phyloP scores from a whole-genome alignment of 2,888 invertebrate genomes.

The Bhutanitis thaidina region DNA sequence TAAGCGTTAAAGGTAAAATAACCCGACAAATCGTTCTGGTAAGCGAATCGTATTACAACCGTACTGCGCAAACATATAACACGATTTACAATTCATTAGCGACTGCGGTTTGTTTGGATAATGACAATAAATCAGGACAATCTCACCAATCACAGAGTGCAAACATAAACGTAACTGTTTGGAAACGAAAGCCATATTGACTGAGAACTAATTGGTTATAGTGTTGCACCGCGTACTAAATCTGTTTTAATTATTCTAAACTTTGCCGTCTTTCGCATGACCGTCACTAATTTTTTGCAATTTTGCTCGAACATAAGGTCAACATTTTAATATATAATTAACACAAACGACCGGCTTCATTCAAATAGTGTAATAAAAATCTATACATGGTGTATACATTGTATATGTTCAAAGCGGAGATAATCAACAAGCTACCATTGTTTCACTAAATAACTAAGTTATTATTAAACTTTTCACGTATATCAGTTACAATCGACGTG shows the following conservation, averaged over 20 bases:
- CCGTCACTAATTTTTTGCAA: constrained; percentile 37
- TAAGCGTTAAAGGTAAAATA: background rate
- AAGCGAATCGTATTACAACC: background rate
- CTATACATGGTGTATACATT: constrained; percentile 35
- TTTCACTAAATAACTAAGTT: constrained; percentile 34
- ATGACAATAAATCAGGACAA: constrained; percentile 12
- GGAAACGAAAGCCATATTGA: background rate
- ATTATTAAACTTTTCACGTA: constrained; percentile 16
- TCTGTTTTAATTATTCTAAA: too few species aligned
- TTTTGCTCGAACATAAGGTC: constrained; percentile 36
- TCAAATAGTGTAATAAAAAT: constrained; percentile 25
- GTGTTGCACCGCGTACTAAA: background rate
- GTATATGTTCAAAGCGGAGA: constrained; percentile 24
- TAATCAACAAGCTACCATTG: constrained; percentile 48
- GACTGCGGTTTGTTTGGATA: constrained; percentile 15
- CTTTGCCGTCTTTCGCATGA: too few species aligned
- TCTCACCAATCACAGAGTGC: background rate
- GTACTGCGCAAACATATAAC: constrained; percentile 16
- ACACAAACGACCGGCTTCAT: constrained; percentile 26
- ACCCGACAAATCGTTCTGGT: background rate
- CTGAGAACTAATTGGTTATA: background rate
- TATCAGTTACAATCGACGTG: constrained; percentile 30
- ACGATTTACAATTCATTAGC: constrained; percentile 22
- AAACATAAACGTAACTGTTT: constrained; percentile 1
- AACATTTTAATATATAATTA: constrained; percentile 28